Base-by-base conservation (phyloP, 64 coral and sea anemone species). In the Porites australiensis region DNA sequence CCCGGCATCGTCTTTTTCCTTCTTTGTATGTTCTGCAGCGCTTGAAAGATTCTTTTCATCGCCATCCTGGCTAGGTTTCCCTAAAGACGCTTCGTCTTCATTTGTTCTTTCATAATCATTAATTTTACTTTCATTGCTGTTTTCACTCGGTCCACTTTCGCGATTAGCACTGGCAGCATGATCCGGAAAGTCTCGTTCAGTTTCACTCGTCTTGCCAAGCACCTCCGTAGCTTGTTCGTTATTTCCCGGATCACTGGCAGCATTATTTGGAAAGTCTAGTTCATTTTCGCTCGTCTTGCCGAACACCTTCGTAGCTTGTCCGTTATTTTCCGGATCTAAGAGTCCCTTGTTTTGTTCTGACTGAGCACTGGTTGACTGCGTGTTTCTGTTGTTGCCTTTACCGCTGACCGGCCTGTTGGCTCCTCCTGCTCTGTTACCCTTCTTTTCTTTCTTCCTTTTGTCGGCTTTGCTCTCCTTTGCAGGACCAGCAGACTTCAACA, bases 381-480 rank as follows among this genome's bases (percentile, higher is more conserved):
- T 4, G 13, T 88, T 44, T 23, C 18, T 75, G 3, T 67, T n/a
- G 12, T 44, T 62, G 37, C 4, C 53, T 57, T 87, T 93, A 70
- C 80, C 88, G 64, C 83, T 97, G 81, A 85, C 49, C 16, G 91
- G 82, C 46, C 82, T 93, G 16, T 89, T 87, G 18, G 86, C 77
- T 10, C 82, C 76, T 4, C 50, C 74, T 44, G 76, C 71, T 89
- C 69, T 73, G 6, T 73, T 44, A 4, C 69, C 71, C 88, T 91
- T 97, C 20, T 89, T 89, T 2, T 55, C 90, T 58, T 96, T 96
- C 53, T 97, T 97, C 8, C 89, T 75, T 77, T 97, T 94, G 13
- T 97, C 92, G 9, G 88, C 92, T 88, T 97, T 97, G 18, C 80
- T 87, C 55, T 97, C 95, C 44, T 94, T 97, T 57, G 89, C 79